Evolutionary conservation across 1,140 invertebrate species (phyloP).

Genomic region (Megalonaias nervosa): DNA sequence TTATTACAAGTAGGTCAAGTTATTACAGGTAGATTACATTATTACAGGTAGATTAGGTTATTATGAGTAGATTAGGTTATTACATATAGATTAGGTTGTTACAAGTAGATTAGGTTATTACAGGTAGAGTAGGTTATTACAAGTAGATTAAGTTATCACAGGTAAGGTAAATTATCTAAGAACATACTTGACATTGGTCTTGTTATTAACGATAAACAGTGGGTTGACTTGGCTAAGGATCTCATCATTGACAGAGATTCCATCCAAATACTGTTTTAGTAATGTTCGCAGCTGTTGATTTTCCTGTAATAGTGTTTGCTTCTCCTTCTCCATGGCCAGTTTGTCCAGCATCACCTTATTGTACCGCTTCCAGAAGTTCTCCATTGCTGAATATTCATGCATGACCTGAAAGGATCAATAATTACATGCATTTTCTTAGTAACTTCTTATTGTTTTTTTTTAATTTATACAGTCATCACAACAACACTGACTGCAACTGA

Average conservation of each 20-base stretch:
- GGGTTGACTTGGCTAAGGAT: constrained; percentile 70
- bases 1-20: no score
- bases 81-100: no score
- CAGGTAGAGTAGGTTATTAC: no score
- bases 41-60: no score
- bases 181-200: constrained; percentile 68
- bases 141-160: no score
- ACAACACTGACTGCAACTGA: no score
- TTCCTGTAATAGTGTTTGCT: constrained; percentile 60
- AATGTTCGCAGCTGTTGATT: constrained; percentile 69
- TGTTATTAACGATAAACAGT: constrained; percentile 70
- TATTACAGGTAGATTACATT: no score
- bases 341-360: constrained; percentile 72
- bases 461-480: no score
- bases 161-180: background rate
- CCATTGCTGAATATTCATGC: constrained; percentile 66
- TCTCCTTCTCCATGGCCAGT: constrained; percentile 69
- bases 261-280: constrained; percentile 72
- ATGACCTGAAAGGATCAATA: constrained; percentile 54
- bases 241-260: constrained; percentile 71
- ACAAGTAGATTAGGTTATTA: no score
- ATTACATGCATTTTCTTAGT: no score
- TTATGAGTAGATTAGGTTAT: no score
- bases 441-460: no score
- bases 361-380: constrained; percentile 72